phyloP scores from a whole-genome alignment of 2,888 invertebrate genomes.

The Drosophila paramelanica region DNA sequence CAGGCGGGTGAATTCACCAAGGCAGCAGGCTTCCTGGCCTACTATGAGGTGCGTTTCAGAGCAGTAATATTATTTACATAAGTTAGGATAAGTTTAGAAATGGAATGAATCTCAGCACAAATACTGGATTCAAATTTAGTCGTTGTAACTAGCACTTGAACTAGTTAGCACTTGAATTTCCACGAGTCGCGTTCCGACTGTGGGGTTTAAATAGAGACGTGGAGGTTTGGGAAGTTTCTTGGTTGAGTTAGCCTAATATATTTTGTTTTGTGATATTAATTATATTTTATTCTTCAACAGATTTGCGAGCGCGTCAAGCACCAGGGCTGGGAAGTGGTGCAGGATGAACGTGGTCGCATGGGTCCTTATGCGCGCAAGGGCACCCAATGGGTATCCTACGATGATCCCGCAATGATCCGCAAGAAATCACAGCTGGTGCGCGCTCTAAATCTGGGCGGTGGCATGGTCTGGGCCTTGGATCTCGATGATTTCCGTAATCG shows the following conservation, averaged over 20 bases:
- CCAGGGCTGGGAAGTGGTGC: constrained; percentile 92
- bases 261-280: too few species aligned
- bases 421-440: constrained; percentile 92
- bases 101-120: too few species aligned
- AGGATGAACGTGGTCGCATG: constrained; percentile 91
- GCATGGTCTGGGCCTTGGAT: constrained; percentile 96
- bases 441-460: constrained; percentile 91
- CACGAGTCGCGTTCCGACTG: too few species aligned
- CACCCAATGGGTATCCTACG: constrained; percentile 96
- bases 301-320: constrained; percentile 93
- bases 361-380: constrained; percentile 95
- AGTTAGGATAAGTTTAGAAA: too few species aligned
- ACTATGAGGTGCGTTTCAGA: constrained; percentile 89
- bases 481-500: constrained; percentile 93
- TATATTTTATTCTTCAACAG: constrained; percentile 84
- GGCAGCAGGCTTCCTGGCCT: constrained; percentile 94
- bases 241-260: too few species aligned
- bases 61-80: too few species aligned
- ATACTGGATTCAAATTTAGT: too few species aligned
- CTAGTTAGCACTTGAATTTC: too few species aligned
- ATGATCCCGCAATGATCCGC: constrained; percentile 92
- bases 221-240: too few species aligned
- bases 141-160: too few species aligned
- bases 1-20: constrained; percentile 93
- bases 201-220: too few species aligned